A percentile compares a stretch with the other conserved stretches of the same genome.
These are phyloP conservation scores for Urocolius indicus DNA, from an alignment of 2,113 vertebrate species.

Conservation along the genomic window DNA sequence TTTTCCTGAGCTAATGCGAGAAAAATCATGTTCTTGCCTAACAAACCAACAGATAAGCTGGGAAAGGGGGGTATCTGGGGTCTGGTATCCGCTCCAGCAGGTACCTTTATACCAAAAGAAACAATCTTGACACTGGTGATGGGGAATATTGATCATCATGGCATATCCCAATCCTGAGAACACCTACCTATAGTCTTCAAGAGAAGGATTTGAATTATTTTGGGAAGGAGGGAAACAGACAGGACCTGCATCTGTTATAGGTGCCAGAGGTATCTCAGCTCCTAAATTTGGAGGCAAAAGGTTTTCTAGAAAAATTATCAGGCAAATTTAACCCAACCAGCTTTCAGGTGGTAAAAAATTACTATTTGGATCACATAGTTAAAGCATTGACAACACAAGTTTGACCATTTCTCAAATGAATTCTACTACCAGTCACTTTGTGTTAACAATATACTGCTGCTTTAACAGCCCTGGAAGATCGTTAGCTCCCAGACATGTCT, in stretches of 20 bases:
- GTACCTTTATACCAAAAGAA: background rate
- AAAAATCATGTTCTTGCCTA: background rate
- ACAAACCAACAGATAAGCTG: background rate
- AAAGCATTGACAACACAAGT: background rate
- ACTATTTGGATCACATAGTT: background rate
- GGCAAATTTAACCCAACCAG: background rate
- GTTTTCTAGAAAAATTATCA: background rate
- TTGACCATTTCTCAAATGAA: background rate
- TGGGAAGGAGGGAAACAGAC: background rate
- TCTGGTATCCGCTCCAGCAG: background rate
- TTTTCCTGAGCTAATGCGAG: background rate
- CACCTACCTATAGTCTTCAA: background rate
- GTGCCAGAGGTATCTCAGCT: background rate
- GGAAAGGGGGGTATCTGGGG: background rate
- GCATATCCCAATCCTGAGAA: background rate
- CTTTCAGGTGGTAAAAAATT: background rate
- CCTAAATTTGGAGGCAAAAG: background rate
- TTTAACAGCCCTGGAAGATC: background rate
- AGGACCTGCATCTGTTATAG: background rate
- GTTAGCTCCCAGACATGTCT: background rate
- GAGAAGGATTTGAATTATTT: background rate
- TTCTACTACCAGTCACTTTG: background rate
- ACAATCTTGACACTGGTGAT: background rate
- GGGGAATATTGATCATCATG: rapidly evolving
- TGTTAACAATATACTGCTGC: background rate